Evolutionary conservation across 1,140 invertebrate genomes (phyloP).

Genomic region (Heliconius eleuchia): DNA sequence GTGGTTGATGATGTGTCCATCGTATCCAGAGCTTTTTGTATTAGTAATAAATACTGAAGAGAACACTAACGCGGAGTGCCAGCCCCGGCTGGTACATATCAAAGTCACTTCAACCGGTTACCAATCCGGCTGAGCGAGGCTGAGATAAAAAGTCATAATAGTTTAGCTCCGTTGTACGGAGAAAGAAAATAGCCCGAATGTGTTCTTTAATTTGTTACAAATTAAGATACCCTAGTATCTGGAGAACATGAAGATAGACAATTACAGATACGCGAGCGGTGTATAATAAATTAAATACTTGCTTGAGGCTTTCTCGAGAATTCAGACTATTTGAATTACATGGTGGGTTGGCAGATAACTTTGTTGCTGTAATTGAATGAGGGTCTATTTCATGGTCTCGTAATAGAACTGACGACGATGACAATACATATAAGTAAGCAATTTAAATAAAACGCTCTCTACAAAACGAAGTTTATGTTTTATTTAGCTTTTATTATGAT

Average conservation of each 20-base stretch:
- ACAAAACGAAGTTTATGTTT: constrained; percentile 9
- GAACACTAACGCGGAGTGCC: constrained; percentile 21
- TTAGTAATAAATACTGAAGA: not conserved
- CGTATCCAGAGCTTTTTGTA: constrained; percentile 36
- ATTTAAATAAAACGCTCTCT: constrained; percentile 11
- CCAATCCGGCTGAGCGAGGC: constrained; percentile 49
- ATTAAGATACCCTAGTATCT: constrained; percentile 22
- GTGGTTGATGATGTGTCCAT: constrained; percentile 32
- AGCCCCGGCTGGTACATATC: constrained; percentile 39
- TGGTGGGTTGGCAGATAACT: constrained; percentile 14
- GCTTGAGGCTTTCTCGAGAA: not conserved
- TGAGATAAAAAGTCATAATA: constrained; percentile 43
- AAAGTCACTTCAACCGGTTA: constrained; percentile 59
- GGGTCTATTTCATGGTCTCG: constrained; percentile 14
- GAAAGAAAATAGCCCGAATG: constrained; percentile 12
- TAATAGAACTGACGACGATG: constrained; percentile 5
- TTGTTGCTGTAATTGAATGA: constrained; percentile 12
- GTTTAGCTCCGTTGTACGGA: constrained; percentile 30
- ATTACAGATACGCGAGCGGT: constrained; percentile 7
- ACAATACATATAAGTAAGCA: constrained; percentile 11
- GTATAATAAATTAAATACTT: constrained; percentile 30
- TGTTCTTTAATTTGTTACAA: constrained; percentile 30
- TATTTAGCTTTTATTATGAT: constrained; percentile 11
- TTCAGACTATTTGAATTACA: constrained; percentile 19
- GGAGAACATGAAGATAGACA: constrained; percentile 15